Conservation (phyloP, 2,797 vertebrate species). For the Ambastaia sidthimunki region DNA sequence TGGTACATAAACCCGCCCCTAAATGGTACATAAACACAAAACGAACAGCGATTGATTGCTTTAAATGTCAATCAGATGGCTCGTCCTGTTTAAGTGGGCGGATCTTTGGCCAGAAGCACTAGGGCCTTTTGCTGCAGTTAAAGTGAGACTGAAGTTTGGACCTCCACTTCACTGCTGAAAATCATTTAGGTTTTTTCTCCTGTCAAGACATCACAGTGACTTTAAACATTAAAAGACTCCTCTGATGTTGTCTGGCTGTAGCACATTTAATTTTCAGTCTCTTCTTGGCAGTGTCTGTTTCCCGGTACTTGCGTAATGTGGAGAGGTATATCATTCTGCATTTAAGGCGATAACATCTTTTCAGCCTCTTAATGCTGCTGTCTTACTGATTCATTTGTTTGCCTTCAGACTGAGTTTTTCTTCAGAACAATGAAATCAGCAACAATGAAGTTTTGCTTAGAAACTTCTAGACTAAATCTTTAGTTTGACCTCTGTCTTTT, state of each 20-base stretch:
- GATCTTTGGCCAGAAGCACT: neutral
- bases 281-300: slow-evolving; percentile 30
- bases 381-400: slow-evolving; percentile 34
- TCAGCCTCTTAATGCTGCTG: slow-evolving; percentile 33
- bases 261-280: slow-evolving; percentile 10
- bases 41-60: neutral
- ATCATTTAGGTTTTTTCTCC: neutral
- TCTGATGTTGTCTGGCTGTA: slow-evolving; percentile 19
- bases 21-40: neutral
- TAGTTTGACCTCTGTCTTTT: neutral
- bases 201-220: slow-evolving; percentile 9
- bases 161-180: neutral
- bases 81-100: neutral
- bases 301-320: slow-evolving; percentile 21
- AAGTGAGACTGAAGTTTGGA: neutral
- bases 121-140: neutral
- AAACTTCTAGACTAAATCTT: neutral
- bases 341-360: slow-evolving; percentile 44
- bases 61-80: neutral
- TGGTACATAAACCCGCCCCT: neutral
- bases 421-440: slow-evolving; percentile 3
- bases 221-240: slow-evolving; percentile 13
- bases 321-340: slow-evolving; percentile 30
- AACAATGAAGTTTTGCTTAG: neutral
- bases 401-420: neutral